Percentiles rank a stretch among this genome's conserved stretches.
These are phyloP conservation scores for Lepus europaeus DNA, from an alignment of 2,113 vertebrate species.

Conservation along the genomic window DNA sequence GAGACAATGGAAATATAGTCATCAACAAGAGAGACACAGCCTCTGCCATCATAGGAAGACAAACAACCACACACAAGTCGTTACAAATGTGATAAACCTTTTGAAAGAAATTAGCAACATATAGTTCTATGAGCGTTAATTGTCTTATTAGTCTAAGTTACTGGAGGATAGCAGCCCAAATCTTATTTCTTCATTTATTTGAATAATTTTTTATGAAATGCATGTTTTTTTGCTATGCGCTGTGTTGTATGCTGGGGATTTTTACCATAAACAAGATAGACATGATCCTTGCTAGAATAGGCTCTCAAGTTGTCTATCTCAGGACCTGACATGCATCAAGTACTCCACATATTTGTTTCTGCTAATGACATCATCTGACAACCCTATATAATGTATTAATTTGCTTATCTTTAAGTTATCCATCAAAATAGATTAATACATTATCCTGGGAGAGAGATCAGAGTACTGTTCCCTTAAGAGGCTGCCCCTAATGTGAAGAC, in stretches of 20 bases:
- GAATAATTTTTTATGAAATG: neutral
- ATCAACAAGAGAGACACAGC: neutral
- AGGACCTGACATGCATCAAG: neutral
- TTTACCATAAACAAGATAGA: neutral
- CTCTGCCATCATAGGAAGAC: neutral
- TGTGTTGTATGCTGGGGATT: neutral
- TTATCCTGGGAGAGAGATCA: neutral
- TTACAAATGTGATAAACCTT: neutral
- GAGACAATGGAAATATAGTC: neutral
- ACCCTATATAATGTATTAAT: neutral
- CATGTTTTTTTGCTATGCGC: neutral
- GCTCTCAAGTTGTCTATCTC: neutral
- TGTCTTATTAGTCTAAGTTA: neutral
- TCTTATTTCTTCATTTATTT: neutral
- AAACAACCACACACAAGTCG: neutral
- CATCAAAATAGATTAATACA: neutral
- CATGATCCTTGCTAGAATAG: neutral
- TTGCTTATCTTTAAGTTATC: neutral
- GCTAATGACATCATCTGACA: neutral
- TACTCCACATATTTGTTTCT: neutral
- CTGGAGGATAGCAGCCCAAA: neutral
- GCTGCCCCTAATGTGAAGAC: neutral
- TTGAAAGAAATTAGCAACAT: neutral
- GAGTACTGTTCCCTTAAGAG: neutral
- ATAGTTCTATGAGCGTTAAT: neutral